phyloP scores from a whole-genome alignment of 1,140 invertebrate species.

The Heliconius hermathena region DNA sequence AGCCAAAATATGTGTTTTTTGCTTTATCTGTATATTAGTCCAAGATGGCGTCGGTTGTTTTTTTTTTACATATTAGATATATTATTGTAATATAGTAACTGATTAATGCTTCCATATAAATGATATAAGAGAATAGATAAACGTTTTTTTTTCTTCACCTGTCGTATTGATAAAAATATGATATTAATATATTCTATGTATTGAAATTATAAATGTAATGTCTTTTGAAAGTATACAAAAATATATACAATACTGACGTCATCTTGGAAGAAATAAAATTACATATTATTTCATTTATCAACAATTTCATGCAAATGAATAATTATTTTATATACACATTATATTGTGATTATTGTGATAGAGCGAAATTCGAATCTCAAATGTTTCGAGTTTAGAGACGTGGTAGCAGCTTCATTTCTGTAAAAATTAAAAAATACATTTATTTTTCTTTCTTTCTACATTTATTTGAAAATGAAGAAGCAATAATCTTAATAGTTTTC shows the following conservation, averaged over 20 bases:
- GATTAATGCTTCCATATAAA: background rate
- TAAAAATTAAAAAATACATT: background rate
- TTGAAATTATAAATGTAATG: background rate
- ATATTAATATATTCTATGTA: no score
- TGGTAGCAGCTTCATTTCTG: background rate
- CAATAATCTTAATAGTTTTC: no score
- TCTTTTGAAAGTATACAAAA: background rate
- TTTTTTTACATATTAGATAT: background rate
- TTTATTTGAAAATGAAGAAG: background rate
- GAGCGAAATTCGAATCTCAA: constrained; percentile 1
- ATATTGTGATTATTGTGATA: background rate
- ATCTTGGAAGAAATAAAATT: background rate
- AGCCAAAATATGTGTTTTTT: background rate
- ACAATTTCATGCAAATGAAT: background rate
- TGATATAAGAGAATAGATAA: background rate
- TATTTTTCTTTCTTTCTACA: no score
- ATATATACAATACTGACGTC: background rate
- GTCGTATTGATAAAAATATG: no score
- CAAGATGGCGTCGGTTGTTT: background rate
- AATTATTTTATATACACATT: background rate
- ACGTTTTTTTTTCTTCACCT: background rate
- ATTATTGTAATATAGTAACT: background rate
- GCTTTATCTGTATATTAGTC: background rate
- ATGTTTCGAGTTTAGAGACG: background rate
- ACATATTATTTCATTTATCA: background rate